phyloP scores from a whole-genome alignment of 2,888 invertebrate genomes.

The Euphydryas editha region DNA sequence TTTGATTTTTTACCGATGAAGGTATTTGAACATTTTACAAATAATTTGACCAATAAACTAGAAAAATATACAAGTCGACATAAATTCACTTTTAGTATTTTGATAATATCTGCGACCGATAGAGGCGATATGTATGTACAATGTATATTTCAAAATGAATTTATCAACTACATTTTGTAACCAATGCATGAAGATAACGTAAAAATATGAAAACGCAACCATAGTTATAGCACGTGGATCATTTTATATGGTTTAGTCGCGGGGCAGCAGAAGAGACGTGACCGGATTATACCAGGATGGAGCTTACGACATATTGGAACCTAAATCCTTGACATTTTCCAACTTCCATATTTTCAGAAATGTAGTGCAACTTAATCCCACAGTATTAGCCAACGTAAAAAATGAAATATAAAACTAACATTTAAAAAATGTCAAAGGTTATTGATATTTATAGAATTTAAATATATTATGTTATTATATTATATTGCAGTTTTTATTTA shows the following conservation, averaged over 20 bases:
- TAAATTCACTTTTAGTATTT: constrained; percentile 4
- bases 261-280: constrained; percentile 59
- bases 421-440: not conserved
- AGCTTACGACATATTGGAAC: constrained; percentile 58
- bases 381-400: constrained; percentile 1
- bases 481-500: too few species aligned
- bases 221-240: constrained; percentile 55
- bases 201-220: constrained; percentile 17
- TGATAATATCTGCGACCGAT: not conserved
- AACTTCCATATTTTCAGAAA: constrained; percentile 6
- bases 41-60: not conserved
- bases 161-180: constrained; percentile 5
- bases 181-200: constrained; percentile 5
- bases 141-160: not conserved
- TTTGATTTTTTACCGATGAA: constrained; percentile 30
- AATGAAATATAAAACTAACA: not conserved
- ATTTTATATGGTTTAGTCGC: constrained; percentile 53
- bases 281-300: constrained; percentile 57
- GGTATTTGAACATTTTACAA: constrained; percentile 12
- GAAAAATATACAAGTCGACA: not conserved
- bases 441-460: not conserved
- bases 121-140: constrained; percentile 5
- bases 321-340: constrained; percentile 50
- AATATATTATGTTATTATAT: too few species aligned
- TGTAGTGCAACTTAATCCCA: not conserved